Evolutionary conservation across 2,113 vertebrate genomes (phyloP).

Genomic region (Nothoprocta pentlandii): DNA sequence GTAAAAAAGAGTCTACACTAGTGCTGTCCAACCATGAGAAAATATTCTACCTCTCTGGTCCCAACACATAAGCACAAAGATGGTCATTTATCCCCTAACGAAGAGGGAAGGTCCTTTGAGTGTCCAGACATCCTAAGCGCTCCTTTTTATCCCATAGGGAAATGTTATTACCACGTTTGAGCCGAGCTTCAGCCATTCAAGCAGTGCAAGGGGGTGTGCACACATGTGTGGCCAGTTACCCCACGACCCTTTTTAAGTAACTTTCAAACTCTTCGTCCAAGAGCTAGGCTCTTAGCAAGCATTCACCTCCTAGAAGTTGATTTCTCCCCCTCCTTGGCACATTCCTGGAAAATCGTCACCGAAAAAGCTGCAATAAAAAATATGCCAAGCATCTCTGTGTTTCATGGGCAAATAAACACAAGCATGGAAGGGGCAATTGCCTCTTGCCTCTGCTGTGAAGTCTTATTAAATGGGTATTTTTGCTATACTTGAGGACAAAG

Average conservation of each 20-base stretch:
- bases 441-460: not conserved
- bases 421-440: not conserved
- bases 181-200: fast-evolving
- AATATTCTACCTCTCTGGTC: fast-evolving
- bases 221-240: not conserved
- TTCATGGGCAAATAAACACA: not conserved
- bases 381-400: not conserved
- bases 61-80: not conserved
- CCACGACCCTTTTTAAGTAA: not conserved
- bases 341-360: not conserved
- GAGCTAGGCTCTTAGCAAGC: not conserved
- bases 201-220: not conserved
- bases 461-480: not conserved
- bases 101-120: not conserved
- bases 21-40: fast-evolving
- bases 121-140: fast-evolving
- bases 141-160: not conserved
- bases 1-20: fast-evolving
- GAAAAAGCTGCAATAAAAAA: not conserved
- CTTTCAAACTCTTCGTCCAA: not conserved
- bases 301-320: not conserved
- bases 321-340: not conserved
- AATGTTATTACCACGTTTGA: not conserved
- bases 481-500: not conserved
- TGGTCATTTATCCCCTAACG: not conserved